Evolutionary conservation across 2,888 invertebrate species (phyloP).

Genomic region (Flexamia atlantica): DNA sequence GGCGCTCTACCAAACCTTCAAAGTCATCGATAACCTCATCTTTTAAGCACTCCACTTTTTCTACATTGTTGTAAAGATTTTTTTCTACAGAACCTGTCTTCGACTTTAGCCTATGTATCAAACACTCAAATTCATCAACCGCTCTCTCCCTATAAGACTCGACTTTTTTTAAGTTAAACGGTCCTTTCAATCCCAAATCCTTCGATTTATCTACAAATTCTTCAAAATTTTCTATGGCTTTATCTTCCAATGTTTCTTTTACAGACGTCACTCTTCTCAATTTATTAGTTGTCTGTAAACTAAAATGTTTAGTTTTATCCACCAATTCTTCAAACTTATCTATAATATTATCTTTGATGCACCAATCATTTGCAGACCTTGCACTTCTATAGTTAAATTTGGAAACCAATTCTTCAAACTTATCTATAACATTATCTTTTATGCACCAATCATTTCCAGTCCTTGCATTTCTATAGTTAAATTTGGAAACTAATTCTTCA

Average conservation of each 20-base stretch:
- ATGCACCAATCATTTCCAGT: neutral
- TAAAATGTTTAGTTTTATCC: neutral
- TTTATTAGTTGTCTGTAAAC: constrained; percentile 6
- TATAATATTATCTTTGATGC: neutral
- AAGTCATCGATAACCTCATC: neutral
- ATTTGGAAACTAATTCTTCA: neutral
- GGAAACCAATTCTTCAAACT: neutral
- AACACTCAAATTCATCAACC: constrained; percentile 18
- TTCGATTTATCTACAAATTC: constrained; percentile 1
- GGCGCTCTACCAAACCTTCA: neutral
- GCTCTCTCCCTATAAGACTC: neutral
- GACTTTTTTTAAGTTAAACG: neutral
- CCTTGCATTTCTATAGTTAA: neutral
- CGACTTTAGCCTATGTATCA: neutral
- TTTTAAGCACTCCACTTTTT: constrained; percentile 8
- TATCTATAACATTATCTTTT: neutral
- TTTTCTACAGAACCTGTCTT: neutral
- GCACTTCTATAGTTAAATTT: neutral
- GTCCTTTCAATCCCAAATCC: neutral
- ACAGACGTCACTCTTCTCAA: constrained; percentile 8
- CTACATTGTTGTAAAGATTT: neutral
- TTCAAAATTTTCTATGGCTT: constrained; percentile 23
- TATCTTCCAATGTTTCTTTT: neutral
- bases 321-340: neutral
- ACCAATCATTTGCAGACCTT: neutral